phyloP scores from a whole-genome alignment of 1,140 invertebrate genomes.

The Apis mellifera region Amel_HAv3.1 CM009934.2:9922001-9922500 shows the following conservation, averaged over 20 bases:
- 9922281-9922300: slow-evolving; percentile 60
- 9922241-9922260: slow-evolving; percentile 61
- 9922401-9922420: slow-evolving; percentile 52
- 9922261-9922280: slow-evolving; percentile 38
- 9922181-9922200: slow-evolving; percentile 71
- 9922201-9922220: slow-evolving; percentile 65
- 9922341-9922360: slow-evolving; percentile 43
- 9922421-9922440: slow-evolving; percentile 1
- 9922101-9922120: not conserved
- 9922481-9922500: not conserved
- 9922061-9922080: slow-evolving; percentile 14
- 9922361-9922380: slow-evolving; percentile 33
- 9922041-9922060: not conserved
- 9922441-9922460: slow-evolving; percentile 13
- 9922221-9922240: slow-evolving; percentile 68
- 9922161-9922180: slow-evolving; percentile 67
- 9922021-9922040: not conserved
- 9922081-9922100: not conserved
- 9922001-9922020: not conserved
- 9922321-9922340: slow-evolving; percentile 28
- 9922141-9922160: slow-evolving; percentile 51
- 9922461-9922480: not conserved
- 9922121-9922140: slow-evolving; percentile 5
- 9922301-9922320: slow-evolving; percentile 12
- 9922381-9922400: slow-evolving; percentile 52